These are phyloP conservation scores for Tursiops truncatus DNA, from an alignment of 2,113 vertebrate genomes.

Conservation along the genomic window DNA sequence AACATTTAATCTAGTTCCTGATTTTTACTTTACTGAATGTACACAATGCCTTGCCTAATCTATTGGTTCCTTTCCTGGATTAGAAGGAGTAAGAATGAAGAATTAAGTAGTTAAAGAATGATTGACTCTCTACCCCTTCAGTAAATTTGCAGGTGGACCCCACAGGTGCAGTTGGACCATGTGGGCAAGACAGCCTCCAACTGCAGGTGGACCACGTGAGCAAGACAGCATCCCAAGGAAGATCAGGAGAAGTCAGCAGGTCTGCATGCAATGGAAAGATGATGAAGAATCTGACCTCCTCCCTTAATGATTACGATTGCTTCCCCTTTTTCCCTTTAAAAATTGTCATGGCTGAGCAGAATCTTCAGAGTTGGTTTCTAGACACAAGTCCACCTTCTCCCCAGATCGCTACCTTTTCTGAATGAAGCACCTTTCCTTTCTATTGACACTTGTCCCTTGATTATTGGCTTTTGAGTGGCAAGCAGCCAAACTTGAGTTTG, in stretches of 20 bases:
- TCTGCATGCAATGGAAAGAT: background rate
- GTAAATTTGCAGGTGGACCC: background rate
- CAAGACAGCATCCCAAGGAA: background rate
- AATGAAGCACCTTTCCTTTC: background rate
- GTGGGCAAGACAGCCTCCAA: background rate
- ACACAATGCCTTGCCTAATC: background rate
- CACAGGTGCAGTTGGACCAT: background rate
- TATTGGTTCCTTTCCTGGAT: background rate
- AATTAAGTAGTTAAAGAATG: background rate
- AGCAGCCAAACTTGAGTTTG: background rate
- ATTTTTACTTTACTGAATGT: background rate
- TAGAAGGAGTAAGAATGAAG: background rate
- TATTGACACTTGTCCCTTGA: background rate
- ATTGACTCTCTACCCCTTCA: background rate
- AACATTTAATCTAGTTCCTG: background rate
- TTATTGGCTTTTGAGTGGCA: background rate
- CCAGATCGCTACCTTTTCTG: background rate
- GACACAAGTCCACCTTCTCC: background rate
- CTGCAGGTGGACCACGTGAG: background rate
- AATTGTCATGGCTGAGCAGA: background rate
- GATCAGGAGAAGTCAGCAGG: background rate
- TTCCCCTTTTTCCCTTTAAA: background rate
- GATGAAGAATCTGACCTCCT: background rate
- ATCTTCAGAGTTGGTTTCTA: background rate
- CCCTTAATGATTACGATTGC: background rate